A percentile compares a stretch with the other conserved stretches of the same genome.
Conservation (phyloP, 1,140 invertebrate species). For the Drosophila kurseongensis region DNA sequence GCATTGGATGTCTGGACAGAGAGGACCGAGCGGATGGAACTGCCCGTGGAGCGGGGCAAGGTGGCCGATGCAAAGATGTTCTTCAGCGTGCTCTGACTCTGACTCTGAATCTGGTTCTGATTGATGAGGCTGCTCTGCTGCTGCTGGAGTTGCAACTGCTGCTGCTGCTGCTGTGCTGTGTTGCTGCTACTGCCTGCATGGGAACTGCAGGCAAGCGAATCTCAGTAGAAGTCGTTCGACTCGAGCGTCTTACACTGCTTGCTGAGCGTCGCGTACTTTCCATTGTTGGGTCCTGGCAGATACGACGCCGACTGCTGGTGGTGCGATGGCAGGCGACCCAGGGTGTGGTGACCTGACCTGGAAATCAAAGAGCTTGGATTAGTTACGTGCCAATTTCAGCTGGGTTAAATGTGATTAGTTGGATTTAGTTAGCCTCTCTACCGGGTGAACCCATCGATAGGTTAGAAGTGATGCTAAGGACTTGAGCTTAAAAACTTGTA, state of each 20-base stretch:
- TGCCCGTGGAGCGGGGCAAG: constrained; percentile 77
- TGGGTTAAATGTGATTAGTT: not conserved
- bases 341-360: constrained; percentile 85
- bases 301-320: constrained; percentile 81
- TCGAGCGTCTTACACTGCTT: constrained; percentile 98
- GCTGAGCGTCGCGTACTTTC: constrained; percentile 95
- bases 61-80: constrained; percentile 82
- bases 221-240: constrained; percentile 97
- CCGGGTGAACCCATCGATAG: not conserved
- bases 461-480: not conserved
- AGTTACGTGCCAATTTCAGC: not conserved
- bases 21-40: constrained; percentile 77
- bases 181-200: constrained; percentile 85
- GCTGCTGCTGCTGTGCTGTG: constrained; percentile 75
- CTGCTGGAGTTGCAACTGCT: constrained; percentile 60
- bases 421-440: constrained; percentile 1
- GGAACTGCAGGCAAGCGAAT: constrained; percentile 87
- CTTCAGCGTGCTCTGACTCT: constrained; percentile 72
- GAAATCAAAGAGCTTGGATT: not conserved
- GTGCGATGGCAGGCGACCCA: constrained; percentile 85
- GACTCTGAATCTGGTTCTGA: constrained; percentile 47
- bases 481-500: no score
- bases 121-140: constrained; percentile 49
- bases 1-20: constrained; percentile 75
- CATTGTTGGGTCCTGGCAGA: constrained; percentile 87